These are phyloP conservation scores for Cydia fagiglandana DNA, from an alignment of 1,140 invertebrate genomes.

Conservation along the genomic window DNA sequence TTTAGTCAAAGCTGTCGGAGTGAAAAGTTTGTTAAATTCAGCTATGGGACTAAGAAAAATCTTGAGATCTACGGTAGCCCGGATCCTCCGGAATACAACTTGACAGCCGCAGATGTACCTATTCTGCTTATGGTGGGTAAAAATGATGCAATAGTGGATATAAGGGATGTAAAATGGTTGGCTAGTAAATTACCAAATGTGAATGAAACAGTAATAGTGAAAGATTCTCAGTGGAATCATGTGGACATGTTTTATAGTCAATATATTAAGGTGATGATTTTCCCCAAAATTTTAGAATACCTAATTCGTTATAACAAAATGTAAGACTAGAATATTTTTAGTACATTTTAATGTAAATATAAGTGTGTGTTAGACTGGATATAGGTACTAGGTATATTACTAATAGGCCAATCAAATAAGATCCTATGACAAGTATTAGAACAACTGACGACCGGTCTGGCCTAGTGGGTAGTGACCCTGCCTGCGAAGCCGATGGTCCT, in stretches of 20 bases:
- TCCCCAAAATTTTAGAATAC: conserved; percentile 5
- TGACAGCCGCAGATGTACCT: not conserved
- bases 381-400: too few species aligned
- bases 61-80: not conserved
- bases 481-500: too few species aligned
- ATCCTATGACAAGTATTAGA: too few species aligned
- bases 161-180: conserved; percentile 19
- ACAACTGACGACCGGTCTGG: too few species aligned
- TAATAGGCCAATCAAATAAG: too few species aligned
- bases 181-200: conserved; percentile 16
- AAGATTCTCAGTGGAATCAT: conserved; percentile 28
- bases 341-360: too few species aligned
- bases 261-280: conserved; percentile 2
- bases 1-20: conserved; percentile 17
- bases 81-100: conserved; percentile 9
- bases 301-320: conserved; percentile 3
- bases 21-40: conserved; percentile 21
- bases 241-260: conserved; percentile 26
- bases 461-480: too few species aligned
- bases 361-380: too few species aligned
- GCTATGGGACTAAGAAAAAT: conserved; percentile 30
- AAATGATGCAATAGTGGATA: conserved; percentile 18
- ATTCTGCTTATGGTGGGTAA: not conserved
- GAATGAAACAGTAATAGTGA: not conserved
- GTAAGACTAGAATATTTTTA: not conserved